These are phyloP conservation scores for Parasteatoda tepidariorum DNA, from an alignment of 1,140 invertebrate species.

Conservation along the genomic window DNA sequence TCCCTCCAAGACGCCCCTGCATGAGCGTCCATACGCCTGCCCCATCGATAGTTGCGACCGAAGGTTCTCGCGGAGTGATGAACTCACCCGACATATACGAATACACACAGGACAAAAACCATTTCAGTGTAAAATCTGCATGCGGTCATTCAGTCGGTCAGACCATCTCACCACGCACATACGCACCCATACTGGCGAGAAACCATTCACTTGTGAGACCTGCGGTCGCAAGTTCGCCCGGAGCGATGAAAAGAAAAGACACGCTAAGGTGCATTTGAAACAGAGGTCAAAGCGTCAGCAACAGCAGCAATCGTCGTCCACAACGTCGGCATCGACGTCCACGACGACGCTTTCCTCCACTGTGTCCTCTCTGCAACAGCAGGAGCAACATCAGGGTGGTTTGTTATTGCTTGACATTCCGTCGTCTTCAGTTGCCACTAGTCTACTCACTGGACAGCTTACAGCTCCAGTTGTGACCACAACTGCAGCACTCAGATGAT, in stretches of 20 bases:
- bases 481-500: slow-evolving; percentile 51
- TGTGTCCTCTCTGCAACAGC: not conserved
- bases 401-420: slow-evolving; percentile 51
- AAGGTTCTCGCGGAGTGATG: slow-evolving; percentile 97
- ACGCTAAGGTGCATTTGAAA: slow-evolving; percentile 98
- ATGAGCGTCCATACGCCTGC: slow-evolving; percentile 98
- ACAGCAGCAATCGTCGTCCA: not conserved
- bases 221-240: slow-evolving; percentile 98
- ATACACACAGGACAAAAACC: slow-evolving; percentile 99
- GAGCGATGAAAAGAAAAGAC: slow-evolving; percentile 97
- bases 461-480: slow-evolving; percentile 28
- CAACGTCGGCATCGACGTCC: not conserved
- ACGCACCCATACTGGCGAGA: slow-evolving; percentile 95
- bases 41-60: slow-evolving; percentile 97
- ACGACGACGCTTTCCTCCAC: slow-evolving; percentile 6
- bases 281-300: slow-evolving; percentile 72
- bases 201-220: slow-evolving; percentile 97
- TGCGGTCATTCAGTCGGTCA: slow-evolving; percentile 96
- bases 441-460: slow-evolving; percentile 28
- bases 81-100: slow-evolving; percentile 96
- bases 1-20: slow-evolving; percentile 96
- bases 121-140: slow-evolving; percentile 98
- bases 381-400: slow-evolving; percentile 10
- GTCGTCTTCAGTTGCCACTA: slow-evolving; percentile 29
- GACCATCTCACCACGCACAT: slow-evolving; percentile 97